A percentile compares a stretch with the other conserved stretches of the same genome.
phyloP scores from a whole-genome alignment of 2,113 vertebrate species.

The Mustela nigripes region DNA sequence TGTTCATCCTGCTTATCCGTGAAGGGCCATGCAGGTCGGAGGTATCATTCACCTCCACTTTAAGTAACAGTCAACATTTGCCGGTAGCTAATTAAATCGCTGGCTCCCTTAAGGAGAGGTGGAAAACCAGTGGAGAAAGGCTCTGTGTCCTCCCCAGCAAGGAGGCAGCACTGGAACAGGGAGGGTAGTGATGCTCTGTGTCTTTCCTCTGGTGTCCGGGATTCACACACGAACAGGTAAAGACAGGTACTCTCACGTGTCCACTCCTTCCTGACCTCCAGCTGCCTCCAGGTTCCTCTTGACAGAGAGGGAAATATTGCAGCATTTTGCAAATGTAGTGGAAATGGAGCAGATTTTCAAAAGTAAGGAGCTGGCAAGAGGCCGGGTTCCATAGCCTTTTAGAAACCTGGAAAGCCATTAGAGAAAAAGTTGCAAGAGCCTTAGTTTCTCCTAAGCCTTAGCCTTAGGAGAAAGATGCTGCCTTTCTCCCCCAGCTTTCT shows the following conservation, averaged over 20 bases:
- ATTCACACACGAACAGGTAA: background rate
- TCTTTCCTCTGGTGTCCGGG: background rate
- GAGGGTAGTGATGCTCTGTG: rapidly evolving
- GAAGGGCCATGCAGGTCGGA: background rate
- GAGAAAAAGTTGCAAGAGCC: background rate
- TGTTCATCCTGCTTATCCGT: background rate
- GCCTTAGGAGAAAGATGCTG: background rate
- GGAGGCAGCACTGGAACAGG: constrained; percentile 32
- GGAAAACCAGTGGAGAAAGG: background rate
- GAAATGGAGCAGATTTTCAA: constrained; percentile 52
- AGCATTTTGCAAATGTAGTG: constrained; percentile 55
- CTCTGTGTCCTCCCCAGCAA: background rate
- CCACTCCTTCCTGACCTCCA: constrained; percentile 3
- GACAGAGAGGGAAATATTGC: background rate
- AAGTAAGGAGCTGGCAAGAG: constrained; percentile 28
- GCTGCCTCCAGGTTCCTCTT: background rate
- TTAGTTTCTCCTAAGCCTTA: background rate
- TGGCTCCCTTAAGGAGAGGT: background rate
- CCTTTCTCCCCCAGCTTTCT: background rate
- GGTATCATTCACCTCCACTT: background rate
- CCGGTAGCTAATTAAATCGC: background rate
- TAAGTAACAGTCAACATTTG: background rate
- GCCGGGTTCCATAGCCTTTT: background rate
- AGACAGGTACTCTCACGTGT: background rate
- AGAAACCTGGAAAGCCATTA: constrained; percentile 38